Conservation (phyloP, 2,113 vertebrate species). For the Choloepus hoffmanni region DNA sequence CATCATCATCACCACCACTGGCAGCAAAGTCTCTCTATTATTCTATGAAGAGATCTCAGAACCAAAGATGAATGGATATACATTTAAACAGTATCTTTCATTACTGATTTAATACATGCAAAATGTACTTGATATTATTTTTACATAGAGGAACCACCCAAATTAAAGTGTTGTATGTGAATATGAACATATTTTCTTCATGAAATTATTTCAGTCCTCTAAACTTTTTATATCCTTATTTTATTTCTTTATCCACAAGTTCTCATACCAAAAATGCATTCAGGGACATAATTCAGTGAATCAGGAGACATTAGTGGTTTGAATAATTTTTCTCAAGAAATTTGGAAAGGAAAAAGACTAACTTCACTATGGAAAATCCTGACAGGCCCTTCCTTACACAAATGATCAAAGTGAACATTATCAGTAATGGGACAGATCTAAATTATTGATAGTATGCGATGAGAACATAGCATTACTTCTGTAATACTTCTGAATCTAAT, state of each 20-base stretch:
- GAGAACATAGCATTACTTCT: background rate
- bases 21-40: rapidly evolving
- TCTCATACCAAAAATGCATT: background rate
- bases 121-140: background rate
- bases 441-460: background rate
- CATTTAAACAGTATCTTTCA: background rate
- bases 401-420: background rate
- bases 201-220: background rate
- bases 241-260: background rate
- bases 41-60: background rate
- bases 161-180: background rate
- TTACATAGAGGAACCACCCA: background rate
- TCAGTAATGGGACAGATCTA: background rate
- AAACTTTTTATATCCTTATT: background rate
- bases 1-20: background rate
- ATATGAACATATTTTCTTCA: background rate
- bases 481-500: background rate
- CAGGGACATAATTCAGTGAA: background rate
- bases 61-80: background rate
- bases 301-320: background rate
- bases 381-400: background rate
- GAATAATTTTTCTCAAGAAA: background rate
- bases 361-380: background rate
- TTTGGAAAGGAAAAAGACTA: background rate
- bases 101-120: background rate